These are phyloP conservation scores for Drosophila erecta DNA, from an alignment of 1,140 invertebrate species.

Conservation along the genomic window DNA sequence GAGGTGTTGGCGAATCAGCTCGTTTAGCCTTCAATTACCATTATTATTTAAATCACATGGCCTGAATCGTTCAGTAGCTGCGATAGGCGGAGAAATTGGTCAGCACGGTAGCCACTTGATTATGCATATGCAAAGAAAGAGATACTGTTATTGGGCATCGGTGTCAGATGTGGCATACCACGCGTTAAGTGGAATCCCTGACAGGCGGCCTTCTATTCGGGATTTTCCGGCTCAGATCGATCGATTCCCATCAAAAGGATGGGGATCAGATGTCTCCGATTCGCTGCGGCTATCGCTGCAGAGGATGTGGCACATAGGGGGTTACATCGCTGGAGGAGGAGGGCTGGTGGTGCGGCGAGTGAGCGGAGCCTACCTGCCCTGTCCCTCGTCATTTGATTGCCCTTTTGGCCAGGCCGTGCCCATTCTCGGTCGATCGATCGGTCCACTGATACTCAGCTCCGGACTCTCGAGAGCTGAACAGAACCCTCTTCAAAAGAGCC, in stretches of 20 bases:
- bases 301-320: conserved; percentile 1
- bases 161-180: background rate
- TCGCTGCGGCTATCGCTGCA: conserved; percentile 62
- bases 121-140: background rate
- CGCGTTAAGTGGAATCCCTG: conserved; percentile 25
- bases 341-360: background rate
- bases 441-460: conserved; percentile 60
- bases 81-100: conserved; percentile 24
- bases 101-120: conserved; percentile 36
- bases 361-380: conserved; percentile 67
- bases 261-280: conserved; percentile 45
- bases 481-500: conserved; percentile 74
- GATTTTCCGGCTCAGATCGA: background rate
- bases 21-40: conserved; percentile 75
- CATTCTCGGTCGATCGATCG: conserved; percentile 58
- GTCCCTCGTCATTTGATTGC: conserved; percentile 62
- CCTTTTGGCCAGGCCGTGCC: conserved; percentile 48
- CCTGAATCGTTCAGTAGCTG: conserved; percentile 38
- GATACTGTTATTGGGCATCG: conserved; percentile 19
- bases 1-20: conserved; percentile 79
- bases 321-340: no score
- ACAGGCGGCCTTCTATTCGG: conserved; percentile 27
- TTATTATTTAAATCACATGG: conserved; percentile 76
- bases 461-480: conserved; percentile 41
- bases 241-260: conserved; percentile 1